Base-by-base conservation (phyloP, 2,888 invertebrate species). In the Parelbella ahira region DNA sequence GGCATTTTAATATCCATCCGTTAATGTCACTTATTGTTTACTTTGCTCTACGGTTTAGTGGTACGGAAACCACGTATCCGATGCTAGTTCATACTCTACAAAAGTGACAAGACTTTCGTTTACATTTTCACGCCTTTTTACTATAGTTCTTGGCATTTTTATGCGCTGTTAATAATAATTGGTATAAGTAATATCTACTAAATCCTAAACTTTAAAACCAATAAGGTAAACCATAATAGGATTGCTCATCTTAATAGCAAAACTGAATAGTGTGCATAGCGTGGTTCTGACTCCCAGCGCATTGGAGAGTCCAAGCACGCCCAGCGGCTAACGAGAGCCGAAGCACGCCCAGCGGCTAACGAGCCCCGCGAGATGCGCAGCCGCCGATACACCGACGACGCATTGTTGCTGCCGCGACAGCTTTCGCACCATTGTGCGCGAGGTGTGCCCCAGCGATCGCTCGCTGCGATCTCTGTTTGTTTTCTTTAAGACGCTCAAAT, bases 1-100 rank as follows among this genome's bases (percentile, higher is more conserved):
- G 87, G 72, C 75, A 86, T 79, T 83, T 83, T 86, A 83, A 84
- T 84, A 79, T 71, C 66, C 68, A 60, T 59, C 60, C 68, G 70
- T 76, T 78, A 78, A 72, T 79, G 79, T 82, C 81, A 77, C 71
- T 82, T 81, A 82, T 82, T 84, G 82, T 86, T 83, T 79, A 81
- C 75, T 70, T 74, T 70, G 67, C 67, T 71, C 72, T 75, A 60
- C 61, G 71, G 68, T 60, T 65, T 63, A 68, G 53, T 62, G 55
- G 54, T 52, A 56, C 60, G 59, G 65, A 72, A 70, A 77, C 73
- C 73, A 56, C 73, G 46, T 39, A 32, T 39, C 13, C 11, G 15
- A 23, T 24, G 30, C 38, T 30, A 29, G 23, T 15, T 15, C 15
- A 15, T 10, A n/a, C 3, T 7, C 29, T 29, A 21, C 10, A 20